Base-by-base conservation (phyloP, 2,888 invertebrate species). In the Graphium colonna region DNA sequence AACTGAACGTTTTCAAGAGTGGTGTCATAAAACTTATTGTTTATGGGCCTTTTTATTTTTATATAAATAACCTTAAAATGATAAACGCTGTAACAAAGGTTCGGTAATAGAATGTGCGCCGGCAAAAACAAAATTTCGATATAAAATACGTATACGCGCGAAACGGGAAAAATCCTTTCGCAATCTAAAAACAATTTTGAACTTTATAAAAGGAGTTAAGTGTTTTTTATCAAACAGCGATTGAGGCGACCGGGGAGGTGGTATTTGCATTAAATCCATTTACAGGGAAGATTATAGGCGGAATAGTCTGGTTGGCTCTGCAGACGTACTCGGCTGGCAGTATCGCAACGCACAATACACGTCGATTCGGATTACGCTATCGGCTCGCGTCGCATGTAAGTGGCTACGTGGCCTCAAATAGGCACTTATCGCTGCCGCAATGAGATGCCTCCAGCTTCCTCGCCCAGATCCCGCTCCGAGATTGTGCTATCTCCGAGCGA, bases 211-310 rank as follows among this genome's bases (percentile, higher is more conserved):
- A 71, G 68, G 69, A 69, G 67, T 70, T 69, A 70, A 74, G 70
- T 70, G 71, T 75, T 79, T 78, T 21, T 79, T 79, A 79, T 79
- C 75, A 71, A 73, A 69, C 69, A 63, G 63, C 70, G 70, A 75
- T 79, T 76, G 69, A 75, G 73, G 73, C 72, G 72, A 70, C 68
- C 65, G 68, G 65, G 71, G 69, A 68, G 65, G 21, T 21, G 9
- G 75, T 70, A 83, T 83, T 82, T 83, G 80, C 83, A 83, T 83
- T 79, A 80, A 82, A 81, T 79, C 82, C 79, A 79, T 82, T 83
- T 82, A 80, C 76, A 74, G 73, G 63, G 70, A 75, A 78, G 77
- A 80, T 82, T 81, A 82, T 77, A 77, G 79, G 62, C 66, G 62
- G 74, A 78, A 76, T 77, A 82, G 75, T 75, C 77, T 69, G 71